Evolutionary conservation across 2,113 vertebrate species (phyloP).

Genomic region (Otus sunia): DNA sequence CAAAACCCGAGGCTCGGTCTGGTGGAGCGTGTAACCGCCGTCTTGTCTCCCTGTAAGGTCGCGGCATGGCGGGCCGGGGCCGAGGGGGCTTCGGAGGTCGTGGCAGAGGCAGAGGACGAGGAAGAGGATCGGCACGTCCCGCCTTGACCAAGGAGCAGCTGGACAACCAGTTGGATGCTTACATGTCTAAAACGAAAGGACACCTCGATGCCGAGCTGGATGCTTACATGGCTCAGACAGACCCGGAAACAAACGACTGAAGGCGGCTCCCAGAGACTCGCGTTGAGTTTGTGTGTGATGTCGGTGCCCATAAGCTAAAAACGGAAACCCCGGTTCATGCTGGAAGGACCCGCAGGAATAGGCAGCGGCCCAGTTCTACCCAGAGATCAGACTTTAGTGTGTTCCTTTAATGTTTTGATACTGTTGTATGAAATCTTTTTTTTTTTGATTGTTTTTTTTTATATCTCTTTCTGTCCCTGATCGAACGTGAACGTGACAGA

Average conservation of each 20-base stretch:
- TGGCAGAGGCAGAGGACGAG: conserved; percentile 84
- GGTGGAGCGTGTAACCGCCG: rapidly evolving
- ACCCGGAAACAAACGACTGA: conserved; percentile 90
- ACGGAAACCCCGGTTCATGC: neutral
- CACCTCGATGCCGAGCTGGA: conserved; percentile 96
- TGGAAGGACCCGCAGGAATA: conserved; percentile 22
- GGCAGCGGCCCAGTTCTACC: neutral
- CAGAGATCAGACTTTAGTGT: conserved; percentile 38
- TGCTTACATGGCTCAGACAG: conserved; percentile 97
- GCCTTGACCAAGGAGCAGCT: conserved; percentile 90
- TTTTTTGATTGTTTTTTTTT: neutral
- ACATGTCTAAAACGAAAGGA: conserved; percentile 99
- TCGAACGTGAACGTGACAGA: neutral
- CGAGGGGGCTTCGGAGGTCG: conserved; percentile 86
- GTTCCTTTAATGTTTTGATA: conserved; percentile 76
- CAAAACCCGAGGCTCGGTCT: rapidly evolving
- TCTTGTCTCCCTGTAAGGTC: conserved; percentile 71
- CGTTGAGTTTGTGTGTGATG: neutral
- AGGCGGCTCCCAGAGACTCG: neutral
- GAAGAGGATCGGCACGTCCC: conserved; percentile 79
- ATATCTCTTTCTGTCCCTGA: neutral
- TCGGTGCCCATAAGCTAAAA: neutral
- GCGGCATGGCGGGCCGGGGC: conserved; percentile 83
- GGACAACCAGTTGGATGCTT: conserved; percentile 96
- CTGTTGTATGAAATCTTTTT: conserved; percentile 56